Evolutionary conservation across 2,113 vertebrate species (phyloP).

Genomic region (Vidua chalybeata): DNA sequence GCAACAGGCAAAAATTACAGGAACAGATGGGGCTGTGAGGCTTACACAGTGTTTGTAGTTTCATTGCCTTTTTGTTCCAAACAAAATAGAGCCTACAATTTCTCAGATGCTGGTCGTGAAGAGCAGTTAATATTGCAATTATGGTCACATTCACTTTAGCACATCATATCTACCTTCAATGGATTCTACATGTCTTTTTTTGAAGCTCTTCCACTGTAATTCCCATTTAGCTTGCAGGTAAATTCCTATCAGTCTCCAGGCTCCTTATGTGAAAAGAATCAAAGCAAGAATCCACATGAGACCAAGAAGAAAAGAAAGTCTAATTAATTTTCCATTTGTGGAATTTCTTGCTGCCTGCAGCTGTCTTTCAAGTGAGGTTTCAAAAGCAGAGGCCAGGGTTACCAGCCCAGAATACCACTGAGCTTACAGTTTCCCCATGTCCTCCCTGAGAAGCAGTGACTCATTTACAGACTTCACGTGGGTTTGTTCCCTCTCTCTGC

Average conservation of each 20-base stretch:
- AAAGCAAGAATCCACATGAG: slow-evolving; percentile 18
- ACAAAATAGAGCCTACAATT: slow-evolving; percentile 17
- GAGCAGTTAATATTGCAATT: background rate
- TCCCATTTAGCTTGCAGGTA: slow-evolving; percentile 37
- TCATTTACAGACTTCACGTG: background rate
- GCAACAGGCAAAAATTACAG: slow-evolving; percentile 54
- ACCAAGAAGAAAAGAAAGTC: slow-evolving; percentile 28
- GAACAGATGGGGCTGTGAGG: slow-evolving; percentile 50
- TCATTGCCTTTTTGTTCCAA: slow-evolving; percentile 40
- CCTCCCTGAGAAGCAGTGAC: background rate
- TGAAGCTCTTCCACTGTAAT: background rate
- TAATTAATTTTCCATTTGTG: slow-evolving; percentile 58
- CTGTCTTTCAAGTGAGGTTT: slow-evolving; percentile 20
- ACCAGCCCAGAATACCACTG: background rate
- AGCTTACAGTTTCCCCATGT: background rate
- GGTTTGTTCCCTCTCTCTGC: background rate
- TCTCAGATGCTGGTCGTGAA: background rate
- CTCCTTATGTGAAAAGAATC: background rate
- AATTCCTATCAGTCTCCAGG: slow-evolving; percentile 13
- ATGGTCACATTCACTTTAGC: background rate
- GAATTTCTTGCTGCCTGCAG: slow-evolving; percentile 24
- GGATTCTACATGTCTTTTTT: background rate
- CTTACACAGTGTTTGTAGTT: background rate
- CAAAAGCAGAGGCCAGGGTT: background rate
- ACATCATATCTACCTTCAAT: background rate